Conservation (phyloP, 1,140 invertebrate species). For the Pinna nobilis region DNA sequence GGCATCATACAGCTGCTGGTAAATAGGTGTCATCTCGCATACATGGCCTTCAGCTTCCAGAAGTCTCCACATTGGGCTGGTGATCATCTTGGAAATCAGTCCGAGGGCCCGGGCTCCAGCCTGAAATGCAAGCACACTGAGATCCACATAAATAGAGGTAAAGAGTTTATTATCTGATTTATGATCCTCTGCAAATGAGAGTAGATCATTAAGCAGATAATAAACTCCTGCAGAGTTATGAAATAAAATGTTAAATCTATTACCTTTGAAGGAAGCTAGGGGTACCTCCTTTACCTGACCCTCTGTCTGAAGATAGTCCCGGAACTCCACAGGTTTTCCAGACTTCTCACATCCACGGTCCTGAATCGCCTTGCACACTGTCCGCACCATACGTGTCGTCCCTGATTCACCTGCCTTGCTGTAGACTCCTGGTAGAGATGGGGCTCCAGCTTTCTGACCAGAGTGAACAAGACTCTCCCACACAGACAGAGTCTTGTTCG, state of each 20-base stretch:
- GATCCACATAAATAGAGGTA: background rate
- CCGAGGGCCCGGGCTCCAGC: no score
- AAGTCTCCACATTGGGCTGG: no score
- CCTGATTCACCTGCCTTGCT: constrained; percentile 6
- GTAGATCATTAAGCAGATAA: constrained; percentile 3
- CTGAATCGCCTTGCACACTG: background rate
- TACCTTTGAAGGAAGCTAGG: no score
- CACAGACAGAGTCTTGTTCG: constrained; percentile 7
- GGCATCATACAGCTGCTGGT: background rate
- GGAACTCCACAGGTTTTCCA: constrained; percentile 11
- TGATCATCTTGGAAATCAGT: no score
- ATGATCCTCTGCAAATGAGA: background rate
- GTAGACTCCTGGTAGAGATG: constrained; percentile 6
- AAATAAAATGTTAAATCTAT: no score
- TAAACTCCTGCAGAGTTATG: no score
- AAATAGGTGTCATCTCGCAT: no score
- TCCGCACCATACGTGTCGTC: background rate
- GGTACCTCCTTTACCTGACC: no score
- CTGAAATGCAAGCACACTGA: background rate
- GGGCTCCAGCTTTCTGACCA: constrained; percentile 7
- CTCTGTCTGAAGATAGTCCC: constrained; percentile 11
- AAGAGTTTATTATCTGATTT: constrained; percentile 14
- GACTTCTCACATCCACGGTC: constrained; percentile 1
- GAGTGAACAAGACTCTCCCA: constrained; percentile 5
- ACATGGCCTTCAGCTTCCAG: no score